Conservation (phyloP, 1,140 invertebrate genomes). For the Apis laboriosa region DNA sequence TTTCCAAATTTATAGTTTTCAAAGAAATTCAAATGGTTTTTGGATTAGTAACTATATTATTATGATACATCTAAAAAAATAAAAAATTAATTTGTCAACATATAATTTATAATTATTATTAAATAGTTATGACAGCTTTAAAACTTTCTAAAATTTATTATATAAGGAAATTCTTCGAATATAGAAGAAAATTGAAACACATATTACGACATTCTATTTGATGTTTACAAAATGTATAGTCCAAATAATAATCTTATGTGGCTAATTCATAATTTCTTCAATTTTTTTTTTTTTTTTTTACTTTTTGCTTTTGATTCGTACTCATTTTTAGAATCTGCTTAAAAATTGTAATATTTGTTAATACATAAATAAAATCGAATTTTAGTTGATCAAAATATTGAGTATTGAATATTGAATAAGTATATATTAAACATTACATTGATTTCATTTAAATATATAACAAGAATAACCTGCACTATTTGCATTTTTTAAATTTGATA, state of each 20-base stretch:
- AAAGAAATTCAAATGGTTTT: constrained; percentile 3
- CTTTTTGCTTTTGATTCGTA: constrained; percentile 41
- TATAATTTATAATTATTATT: constrained; percentile 35
- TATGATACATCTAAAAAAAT: constrained; percentile 1
- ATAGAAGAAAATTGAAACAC: constrained; percentile 28
- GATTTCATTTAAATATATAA: neutral
- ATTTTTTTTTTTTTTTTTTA: constrained; percentile 22
- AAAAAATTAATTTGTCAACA: constrained; percentile 22
- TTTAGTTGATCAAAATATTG: constrained; percentile 43
- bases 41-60: constrained; percentile 12
- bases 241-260: constrained; percentile 45
- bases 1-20: constrained; percentile 21
- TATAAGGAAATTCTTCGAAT: constrained; percentile 34
- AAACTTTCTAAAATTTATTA: constrained; percentile 33
- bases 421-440: constrained; percentile 4
- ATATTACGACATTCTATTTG: constrained; percentile 41
- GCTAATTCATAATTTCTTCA: constrained; percentile 38
- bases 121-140: constrained; percentile 34
- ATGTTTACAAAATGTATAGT: constrained; percentile 48
- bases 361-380: constrained; percentile 46
- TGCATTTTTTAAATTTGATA: constrained; percentile 14
- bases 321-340: constrained; percentile 48
- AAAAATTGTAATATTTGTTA: constrained; percentile 49
- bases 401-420: constrained; percentile 33
- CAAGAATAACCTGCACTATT: neutral